These are phyloP conservation scores for Stegodyphus mimosarum DNA, from an alignment of 1,140 invertebrate species.

Conservation along the genomic window DNA sequence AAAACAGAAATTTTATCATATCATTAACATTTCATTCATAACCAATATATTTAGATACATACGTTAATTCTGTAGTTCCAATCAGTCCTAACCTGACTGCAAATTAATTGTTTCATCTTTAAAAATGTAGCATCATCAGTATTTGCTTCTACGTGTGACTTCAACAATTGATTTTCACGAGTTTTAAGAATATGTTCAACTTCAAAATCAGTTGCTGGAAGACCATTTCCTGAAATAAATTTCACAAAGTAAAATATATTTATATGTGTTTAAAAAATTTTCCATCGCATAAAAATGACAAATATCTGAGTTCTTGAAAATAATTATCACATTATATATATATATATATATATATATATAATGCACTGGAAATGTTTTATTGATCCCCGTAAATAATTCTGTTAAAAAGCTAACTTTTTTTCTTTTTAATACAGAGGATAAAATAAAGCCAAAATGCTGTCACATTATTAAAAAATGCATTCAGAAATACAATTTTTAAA, in stretches of 20 bases:
- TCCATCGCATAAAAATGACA: too few relatives aligned
- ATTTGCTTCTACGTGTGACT: not conserved
- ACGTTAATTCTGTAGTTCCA: constrained; percentile 31
- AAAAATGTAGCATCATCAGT: not conserved
- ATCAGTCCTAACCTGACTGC: constrained; percentile 14
- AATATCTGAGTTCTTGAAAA: too few relatives aligned
- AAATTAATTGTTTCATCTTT: constrained; percentile 8
- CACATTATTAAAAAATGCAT: too few relatives aligned
- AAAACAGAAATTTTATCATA: too few relatives aligned
- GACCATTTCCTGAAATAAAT: constrained; percentile 18
- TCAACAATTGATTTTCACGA: not conserved
- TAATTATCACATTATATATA: too few relatives aligned
- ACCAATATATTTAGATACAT: not conserved
- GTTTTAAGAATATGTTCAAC: constrained; percentile 10
- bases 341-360: too few relatives aligned
- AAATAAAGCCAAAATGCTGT: too few relatives aligned
- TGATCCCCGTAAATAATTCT: not conserved
- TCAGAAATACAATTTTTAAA: too few relatives aligned
- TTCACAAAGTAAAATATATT: too few relatives aligned
- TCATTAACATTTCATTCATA: too few relatives aligned
- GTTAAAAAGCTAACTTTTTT: not conserved
- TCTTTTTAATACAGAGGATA: not conserved
- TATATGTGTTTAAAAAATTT: too few relatives aligned
- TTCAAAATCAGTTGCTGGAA: constrained; percentile 22
- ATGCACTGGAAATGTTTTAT: too few relatives aligned